A percentile compares a stretch with the other conserved stretches of the same genome.
Evolutionary conservation across 35 echinoderm and acorn worm species (phyloP).

Genomic region (Apostichopus californicus): DNA sequence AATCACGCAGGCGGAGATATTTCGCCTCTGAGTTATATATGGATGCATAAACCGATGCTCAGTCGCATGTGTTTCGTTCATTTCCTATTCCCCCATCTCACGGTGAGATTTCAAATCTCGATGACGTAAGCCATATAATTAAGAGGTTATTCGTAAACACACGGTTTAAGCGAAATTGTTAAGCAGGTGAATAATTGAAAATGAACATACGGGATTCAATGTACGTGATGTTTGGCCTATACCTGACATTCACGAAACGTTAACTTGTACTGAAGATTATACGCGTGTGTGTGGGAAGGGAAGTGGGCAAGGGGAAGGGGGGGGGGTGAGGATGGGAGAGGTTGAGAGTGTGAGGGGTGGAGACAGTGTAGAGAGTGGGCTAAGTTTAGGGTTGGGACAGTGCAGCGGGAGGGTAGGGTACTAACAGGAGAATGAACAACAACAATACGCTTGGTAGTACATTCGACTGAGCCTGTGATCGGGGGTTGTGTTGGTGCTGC

Average conservation of each 20-base stretch:
- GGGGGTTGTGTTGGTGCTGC: too few species aligned
- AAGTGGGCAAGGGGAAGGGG: background rate
- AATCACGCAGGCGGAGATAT: background rate
- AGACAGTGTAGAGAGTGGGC: background rate
- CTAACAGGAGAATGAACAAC: too few species aligned
- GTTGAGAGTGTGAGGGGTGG: background rate
- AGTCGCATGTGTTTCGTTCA: background rate
- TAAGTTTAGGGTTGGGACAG: background rate
- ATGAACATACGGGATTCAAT: background rate
- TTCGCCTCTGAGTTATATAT: background rate
- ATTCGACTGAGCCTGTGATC: too few species aligned
- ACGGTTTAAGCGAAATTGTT: too few species aligned
- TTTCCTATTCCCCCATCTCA: background rate
- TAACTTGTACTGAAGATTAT: background rate
- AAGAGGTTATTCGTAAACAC: too few species aligned
- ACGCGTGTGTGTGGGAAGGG: background rate
- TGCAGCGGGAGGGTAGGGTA: too few species aligned
- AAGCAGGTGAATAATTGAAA: background rate
- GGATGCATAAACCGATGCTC: background rate
- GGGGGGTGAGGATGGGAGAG: too few species aligned
- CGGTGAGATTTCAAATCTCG: background rate
- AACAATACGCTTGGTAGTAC: too few species aligned
- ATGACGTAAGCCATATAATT: background rate
- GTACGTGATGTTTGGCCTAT: background rate
- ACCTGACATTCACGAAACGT: background rate